Base-by-base conservation (phyloP, 1,140 invertebrate genomes). In the Drosophila asahinai region DNA sequence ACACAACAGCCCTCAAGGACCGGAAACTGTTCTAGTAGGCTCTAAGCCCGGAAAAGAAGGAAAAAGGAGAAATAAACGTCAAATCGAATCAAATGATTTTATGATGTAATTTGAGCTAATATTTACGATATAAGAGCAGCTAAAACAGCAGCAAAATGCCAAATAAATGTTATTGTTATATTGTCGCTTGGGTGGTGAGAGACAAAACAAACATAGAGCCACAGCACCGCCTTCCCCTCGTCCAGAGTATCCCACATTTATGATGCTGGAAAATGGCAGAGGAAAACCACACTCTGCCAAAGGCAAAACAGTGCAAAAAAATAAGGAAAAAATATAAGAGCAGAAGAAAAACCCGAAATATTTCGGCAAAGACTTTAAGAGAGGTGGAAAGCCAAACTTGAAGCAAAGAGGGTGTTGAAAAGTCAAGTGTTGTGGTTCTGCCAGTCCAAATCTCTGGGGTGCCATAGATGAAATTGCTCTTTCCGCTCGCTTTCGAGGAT, bases 31-130 rank as follows among this genome's bases (percentile, higher is more conserved):
- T 74, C 19, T 15, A 12, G 64, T 77, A 77, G 75, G 65, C 65
- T 59, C 57, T 48, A 36, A 11, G 25, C 30, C 55, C 9, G 17
- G 49, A 72, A 73, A 54, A 43, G 15, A 45, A 55, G 59, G 48
- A 57, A 68, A 71, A 78, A 55, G 47, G 51, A 65, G 80, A 90
- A 92, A 92, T 92, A 92, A 92, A 92, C 90, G 90, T 92, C 90
- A 92, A 92, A 92, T 92, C 90, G 90, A 92, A 92, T 92, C 89
- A 92, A 92, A 92, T 91, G 89, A 91, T 91, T 92, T 92, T 92
- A 92, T 92, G 90, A 92, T 90, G 90, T 92, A 89, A 92, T 92
- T 92, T 92, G 90, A 83, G 82, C 90, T 92, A 92, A 92, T 92
- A 92, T 92, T 92, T 92, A 92, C 90, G 90, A 92, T 92, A 92